Evolutionary conservation across 2,888 invertebrate species (phyloP), one percentile per base, ranked within the genome.

Genomic region (Drosophila multiciliata): DNA sequence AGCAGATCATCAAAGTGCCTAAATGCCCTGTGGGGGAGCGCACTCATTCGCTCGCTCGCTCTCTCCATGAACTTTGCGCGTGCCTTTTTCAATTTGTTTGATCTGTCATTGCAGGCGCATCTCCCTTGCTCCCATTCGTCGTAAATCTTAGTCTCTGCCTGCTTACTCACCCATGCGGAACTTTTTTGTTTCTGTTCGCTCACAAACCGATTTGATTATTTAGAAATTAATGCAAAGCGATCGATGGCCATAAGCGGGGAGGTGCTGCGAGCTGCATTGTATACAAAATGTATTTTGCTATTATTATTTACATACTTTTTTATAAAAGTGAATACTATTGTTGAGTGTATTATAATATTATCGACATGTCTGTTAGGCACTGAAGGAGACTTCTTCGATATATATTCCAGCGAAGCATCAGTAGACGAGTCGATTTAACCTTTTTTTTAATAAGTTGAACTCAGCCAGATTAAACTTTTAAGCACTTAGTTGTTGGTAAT

Each of bases 51-150:
- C 57, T 17, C 49, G 48, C 63, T 58, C 38, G 5, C 49, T 48
- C 53, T 42, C 65, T 58, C 65, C 65, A 65, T 80, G 77, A 78
- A 76, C 67, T 63, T 79, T 75, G 75, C 66, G 75, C 70, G 75
- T 75, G 77, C 63, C 61, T 79, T 65, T 63, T 65, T 63, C 60
- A 73, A 73, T 77, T 78, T 68, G 57, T 69, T 80, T 78, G 81
- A 78, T 78, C 81, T 69, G 63, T 64, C 49, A 69, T 73, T 78
- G 67, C 78, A 73, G 40, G 72, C 76, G 11, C 64, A 62, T 78
- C 59, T 67, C 55, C 17, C 38, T 72, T 55, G 23, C 67, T 29
- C 55, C 17, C 40, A 17, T 49, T 23, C 12, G 23, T 15, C 15
- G 15, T 42, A 23, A 23, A 23, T 20, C 45, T 45, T 20, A 11